These are phyloP conservation scores for Uropsilus gracilis DNA, from an alignment of 2,113 vertebrate species.

Conservation along the genomic window DNA sequence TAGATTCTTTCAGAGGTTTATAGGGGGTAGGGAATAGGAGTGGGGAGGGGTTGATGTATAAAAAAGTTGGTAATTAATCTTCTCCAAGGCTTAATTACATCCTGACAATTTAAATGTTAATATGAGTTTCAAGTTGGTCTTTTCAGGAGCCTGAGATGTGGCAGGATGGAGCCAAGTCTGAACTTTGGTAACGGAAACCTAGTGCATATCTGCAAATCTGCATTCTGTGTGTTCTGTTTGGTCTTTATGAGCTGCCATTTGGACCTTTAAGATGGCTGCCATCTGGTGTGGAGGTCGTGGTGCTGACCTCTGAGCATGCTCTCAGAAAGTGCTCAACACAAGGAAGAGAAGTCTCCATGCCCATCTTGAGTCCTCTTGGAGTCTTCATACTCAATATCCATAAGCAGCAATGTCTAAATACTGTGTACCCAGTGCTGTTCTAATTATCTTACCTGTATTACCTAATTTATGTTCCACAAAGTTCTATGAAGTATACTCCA, in stretches of 20 bases:
- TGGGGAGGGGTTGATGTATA: background rate
- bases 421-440: background rate
- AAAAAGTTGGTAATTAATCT: slow-evolving; percentile 49
- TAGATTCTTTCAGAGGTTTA: slow-evolving; percentile 52
- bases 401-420: background rate
- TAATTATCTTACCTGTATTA: background rate
- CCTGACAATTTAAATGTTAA: slow-evolving; percentile 2
- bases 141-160: background rate
- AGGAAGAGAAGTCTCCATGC: background rate
- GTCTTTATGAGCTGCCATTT: too few species aligned
- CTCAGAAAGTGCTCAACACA: background rate
- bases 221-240: background rate
- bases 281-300: background rate
- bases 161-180: background rate
- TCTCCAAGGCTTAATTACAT: slow-evolving; percentile 60
- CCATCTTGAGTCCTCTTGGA: background rate
- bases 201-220: background rate
- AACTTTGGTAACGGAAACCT: background rate
- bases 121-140: slow-evolving; percentile 28
- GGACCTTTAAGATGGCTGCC: background rate
- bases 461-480: background rate
- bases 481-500: background rate
- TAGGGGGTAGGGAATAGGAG: background rate
- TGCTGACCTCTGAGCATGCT: background rate
- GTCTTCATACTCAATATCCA: background rate